These are phyloP conservation scores for Oophaga pumilio DNA, from an alignment of 2,113 vertebrate genomes.

Conservation along the genomic window DNA sequence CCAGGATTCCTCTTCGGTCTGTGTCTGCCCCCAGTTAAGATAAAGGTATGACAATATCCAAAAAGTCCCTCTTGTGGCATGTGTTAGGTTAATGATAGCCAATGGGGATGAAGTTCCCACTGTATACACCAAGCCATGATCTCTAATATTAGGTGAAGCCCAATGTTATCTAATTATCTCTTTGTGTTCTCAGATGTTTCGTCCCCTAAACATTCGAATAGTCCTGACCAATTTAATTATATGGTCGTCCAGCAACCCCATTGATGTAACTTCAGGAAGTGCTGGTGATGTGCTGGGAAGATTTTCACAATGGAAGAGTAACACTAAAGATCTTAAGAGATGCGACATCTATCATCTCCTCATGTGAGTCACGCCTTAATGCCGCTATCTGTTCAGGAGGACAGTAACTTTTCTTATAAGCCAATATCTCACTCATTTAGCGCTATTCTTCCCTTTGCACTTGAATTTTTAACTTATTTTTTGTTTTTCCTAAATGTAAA, in stretches of 20 bases:
- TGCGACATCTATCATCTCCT: constrained; percentile 80
- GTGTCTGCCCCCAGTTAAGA: too few relatives aligned
- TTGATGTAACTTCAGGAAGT: constrained; percentile 65
- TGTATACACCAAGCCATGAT: not conserved
- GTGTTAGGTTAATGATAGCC: not conserved
- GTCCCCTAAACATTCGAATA: constrained; percentile 79
- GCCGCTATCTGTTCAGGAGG: too few relatives aligned
- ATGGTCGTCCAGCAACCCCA: constrained; percentile 75
- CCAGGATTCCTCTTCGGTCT: too few relatives aligned
- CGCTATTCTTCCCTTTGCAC: too few relatives aligned
- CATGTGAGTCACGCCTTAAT: constrained; percentile 71
- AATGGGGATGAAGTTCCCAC: not conserved
- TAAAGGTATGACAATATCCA: not conserved
- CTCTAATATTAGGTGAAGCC: not conserved
- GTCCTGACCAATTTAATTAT: constrained; percentile 79
- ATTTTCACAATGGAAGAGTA: constrained; percentile 80
- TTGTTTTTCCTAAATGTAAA: too few relatives aligned
- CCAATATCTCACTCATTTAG: too few relatives aligned
- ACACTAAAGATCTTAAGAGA: constrained; percentile 52
- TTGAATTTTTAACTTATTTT: too few relatives aligned
- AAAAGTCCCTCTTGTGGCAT: not conserved
- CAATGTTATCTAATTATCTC: not conserved
- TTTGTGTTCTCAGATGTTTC: constrained; percentile 74
- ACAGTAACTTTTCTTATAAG: too few relatives aligned
- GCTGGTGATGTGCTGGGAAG: constrained; percentile 73